Conservation (phyloP, 2,113 vertebrate species). For the Cololabis saira region DNA sequence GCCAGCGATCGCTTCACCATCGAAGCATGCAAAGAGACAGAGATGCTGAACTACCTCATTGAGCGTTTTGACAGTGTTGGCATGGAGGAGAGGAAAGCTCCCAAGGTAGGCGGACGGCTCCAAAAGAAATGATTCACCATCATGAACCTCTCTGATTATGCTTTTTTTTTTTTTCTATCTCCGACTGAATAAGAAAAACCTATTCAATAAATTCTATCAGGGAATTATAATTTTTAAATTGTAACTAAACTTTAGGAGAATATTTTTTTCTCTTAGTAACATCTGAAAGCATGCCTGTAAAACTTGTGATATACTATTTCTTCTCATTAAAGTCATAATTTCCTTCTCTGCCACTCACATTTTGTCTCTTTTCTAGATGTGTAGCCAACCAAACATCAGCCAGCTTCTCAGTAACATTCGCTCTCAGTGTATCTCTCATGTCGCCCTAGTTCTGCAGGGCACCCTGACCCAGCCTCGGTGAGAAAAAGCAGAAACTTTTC, state of each 20-base stretch:
- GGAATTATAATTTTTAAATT: too few species aligned
- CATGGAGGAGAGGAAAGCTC: conserved; percentile 98
- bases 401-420: conserved; percentile 99
- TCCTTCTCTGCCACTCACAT: not conserved
- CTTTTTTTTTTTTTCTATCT: not conserved
- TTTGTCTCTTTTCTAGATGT: conserved; percentile 84
- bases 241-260: too few species aligned
- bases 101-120: conserved; percentile 88
- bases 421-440: conserved; percentile 98
- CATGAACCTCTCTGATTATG: not conserved
- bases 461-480: conserved; percentile 95
- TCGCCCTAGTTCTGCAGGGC: conserved; percentile 94
- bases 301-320: too few species aligned
- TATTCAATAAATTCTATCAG: not conserved
- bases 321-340: too few species aligned
- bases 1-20: conserved; percentile 96
- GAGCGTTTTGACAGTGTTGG: conserved; percentile 99
- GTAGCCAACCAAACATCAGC: conserved; percentile 96
- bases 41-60: conserved; percentile 99
- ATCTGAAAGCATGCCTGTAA: too few species aligned
- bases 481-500: conserved; percentile 17
- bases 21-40: conserved; percentile 96
- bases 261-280: too few species aligned
- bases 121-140: not conserved
- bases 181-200: too few species aligned